Evolutionary conservation across 2,113 vertebrate genomes (phyloP).

Genomic region (Poicephalus gulielmi): DNA sequence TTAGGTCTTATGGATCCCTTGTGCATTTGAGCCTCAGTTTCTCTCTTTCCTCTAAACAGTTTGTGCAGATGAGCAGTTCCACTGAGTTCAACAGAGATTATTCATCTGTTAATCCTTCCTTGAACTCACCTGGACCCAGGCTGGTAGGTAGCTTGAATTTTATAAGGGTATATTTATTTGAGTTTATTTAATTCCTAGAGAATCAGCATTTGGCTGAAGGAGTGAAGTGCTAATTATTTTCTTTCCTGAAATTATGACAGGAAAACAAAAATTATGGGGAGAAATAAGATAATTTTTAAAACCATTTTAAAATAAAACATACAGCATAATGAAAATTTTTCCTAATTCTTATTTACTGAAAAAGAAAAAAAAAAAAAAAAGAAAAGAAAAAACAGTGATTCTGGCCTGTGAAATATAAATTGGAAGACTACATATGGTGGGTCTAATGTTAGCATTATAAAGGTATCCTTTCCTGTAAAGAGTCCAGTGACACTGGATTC

Average conservation of each 20-base stretch:
- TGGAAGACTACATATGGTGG: background rate
- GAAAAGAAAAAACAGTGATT: background rate
- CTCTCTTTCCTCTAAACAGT: background rate
- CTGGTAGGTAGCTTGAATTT: background rate
- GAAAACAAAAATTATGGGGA: background rate
- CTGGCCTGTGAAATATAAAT: background rate
- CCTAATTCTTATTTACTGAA: background rate
- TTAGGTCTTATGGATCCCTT: background rate
- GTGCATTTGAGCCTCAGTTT: background rate
- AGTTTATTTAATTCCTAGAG: background rate
- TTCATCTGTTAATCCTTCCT: background rate
- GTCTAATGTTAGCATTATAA: background rate
- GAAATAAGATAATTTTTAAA: background rate
- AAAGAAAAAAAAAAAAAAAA: background rate
- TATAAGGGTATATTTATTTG: background rate
- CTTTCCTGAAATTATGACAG: background rate
- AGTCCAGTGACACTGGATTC: background rate
- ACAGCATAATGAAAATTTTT: background rate
- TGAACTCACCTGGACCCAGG: background rate
- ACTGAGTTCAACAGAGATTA: background rate
- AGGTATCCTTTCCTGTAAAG: background rate
- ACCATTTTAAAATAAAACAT: background rate
- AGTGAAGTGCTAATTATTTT: background rate
- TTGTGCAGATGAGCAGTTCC: background rate
- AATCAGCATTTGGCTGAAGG: background rate